phyloP scores from a whole-genome alignment of 2,797 vertebrate species.

The Chloroceryle amazona region DNA sequence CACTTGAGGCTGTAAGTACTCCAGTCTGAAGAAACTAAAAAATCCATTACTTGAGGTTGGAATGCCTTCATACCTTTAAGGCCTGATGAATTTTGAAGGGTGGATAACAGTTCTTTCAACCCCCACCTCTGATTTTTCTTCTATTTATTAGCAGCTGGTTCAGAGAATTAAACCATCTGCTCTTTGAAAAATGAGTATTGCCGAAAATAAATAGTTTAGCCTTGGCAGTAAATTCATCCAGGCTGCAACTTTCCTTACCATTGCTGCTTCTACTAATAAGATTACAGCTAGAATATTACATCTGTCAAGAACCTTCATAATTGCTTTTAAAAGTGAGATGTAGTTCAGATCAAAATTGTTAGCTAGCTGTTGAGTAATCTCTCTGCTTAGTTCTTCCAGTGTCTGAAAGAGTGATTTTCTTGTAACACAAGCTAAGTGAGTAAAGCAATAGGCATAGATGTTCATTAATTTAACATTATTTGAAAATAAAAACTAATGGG shows the following conservation, averaged over 20 bases:
- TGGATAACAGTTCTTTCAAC: background rate
- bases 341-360: conserved; percentile 40
- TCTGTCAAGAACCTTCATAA: conserved; percentile 54
- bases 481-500: background rate
- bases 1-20: background rate
- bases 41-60: background rate
- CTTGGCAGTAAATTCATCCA: conserved; percentile 55
- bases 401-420: background rate
- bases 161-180: conserved; percentile 69
- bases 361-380: background rate
- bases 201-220: conserved; percentile 51
- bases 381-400: background rate
- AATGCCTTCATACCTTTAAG: background rate
- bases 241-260: conserved; percentile 32
- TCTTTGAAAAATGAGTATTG: conserved; percentile 39
- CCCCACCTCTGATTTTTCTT: conserved; percentile 14
- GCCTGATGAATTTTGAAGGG: background rate
- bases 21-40: background rate
- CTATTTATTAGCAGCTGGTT: conserved; percentile 58
- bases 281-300: conserved; percentile 57
- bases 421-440: background rate
- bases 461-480: background rate
- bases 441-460: background rate
- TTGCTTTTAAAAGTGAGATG: conserved; percentile 52
- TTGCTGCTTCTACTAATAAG: conserved; percentile 50